These are phyloP conservation scores for Dipodomys ordii DNA, from an alignment of 2,113 vertebrate genomes.

Conservation along the genomic window DNA sequence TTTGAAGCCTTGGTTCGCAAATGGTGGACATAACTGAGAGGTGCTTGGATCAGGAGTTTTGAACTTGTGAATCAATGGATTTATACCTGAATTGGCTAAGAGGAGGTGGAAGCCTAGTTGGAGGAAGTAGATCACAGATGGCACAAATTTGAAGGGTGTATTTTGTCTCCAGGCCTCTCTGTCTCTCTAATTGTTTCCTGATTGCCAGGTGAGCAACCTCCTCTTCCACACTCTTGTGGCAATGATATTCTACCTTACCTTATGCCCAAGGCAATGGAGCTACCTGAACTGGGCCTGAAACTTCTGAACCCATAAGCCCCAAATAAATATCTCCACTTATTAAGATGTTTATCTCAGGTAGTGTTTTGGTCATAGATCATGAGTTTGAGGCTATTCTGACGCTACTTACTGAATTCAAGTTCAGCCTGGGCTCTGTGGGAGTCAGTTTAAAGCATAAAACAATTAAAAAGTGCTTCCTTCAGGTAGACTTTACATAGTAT, in stretches of 20 bases:
- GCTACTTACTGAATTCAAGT: too few relatives aligned
- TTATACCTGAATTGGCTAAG: neutral
- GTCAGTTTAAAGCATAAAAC: neutral
- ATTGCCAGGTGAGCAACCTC: neutral
- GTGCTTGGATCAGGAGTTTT: neutral
- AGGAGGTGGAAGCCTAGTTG: neutral
- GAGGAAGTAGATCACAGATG: neutral
- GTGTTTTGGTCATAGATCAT: neutral
- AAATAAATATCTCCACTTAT: neutral
- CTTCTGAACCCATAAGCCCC: neutral
- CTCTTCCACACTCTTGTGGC: neutral
- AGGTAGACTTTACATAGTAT: neutral
- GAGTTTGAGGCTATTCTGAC: neutral
- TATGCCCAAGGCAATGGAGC: too few relatives aligned
- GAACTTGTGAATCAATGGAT: neutral
- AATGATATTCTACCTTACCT: neutral
- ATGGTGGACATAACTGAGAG: neutral
- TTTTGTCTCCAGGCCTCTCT: neutral
- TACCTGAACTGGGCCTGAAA: neutral
- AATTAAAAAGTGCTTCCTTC: neutral
- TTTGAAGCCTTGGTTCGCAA: neutral
- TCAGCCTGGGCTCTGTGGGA: neutral
- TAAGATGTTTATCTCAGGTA: neutral
- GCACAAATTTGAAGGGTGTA: neutral
- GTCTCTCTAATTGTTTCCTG: neutral